Base-by-base conservation (phyloP, 2,888 invertebrate species). In the Eupithecia centaureata region DNA sequence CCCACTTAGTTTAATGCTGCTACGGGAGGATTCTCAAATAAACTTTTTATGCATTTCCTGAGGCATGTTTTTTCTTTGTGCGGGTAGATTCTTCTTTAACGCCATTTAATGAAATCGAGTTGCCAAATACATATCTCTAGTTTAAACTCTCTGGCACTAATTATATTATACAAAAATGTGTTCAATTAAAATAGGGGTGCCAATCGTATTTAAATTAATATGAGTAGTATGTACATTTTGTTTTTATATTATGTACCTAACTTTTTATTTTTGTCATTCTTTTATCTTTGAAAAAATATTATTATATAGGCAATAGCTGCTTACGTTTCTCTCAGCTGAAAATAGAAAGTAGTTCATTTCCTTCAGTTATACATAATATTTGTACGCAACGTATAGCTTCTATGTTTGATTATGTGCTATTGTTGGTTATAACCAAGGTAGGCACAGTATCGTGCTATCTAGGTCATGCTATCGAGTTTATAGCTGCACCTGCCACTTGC, bases 391-490 rank as follows among this genome's bases (percentile, higher is more conserved):
- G 28, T 56, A 30, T 33, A 52, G 12, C 30, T 42, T 25, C 32
- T 32, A 13, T 65, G 63, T 42, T 61, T 68, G 59, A 56, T 65
- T 57, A 68, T 65, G 63, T 32, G 63, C 61, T 74, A 67, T 67
- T 67, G 66, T 60, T 72, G 62, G 57, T 60, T 64, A 68, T 51
- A 57, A 67, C 57, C 51, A 33, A 62, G 51, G 54, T 73, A 67
- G 69, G 68, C 65, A 57, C 72, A 67, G 73, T 75, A 79, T 76
- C 73, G 79, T 66, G 63, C 71, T 78, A 86, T 84, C 82, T 86
- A 85, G 87, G 86, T 77, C 86, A 78, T 77, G 79, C 77, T 82
- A 81, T 83, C 79, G 72, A 75, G 77, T 81, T 77, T 76, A 73
- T 76, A 62, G 42, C 74, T 71, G 76, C 78, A 82, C 79, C 79